phyloP scores from a whole-genome alignment of 2,113 vertebrate species.

The Elanus axillaris region DNA sequence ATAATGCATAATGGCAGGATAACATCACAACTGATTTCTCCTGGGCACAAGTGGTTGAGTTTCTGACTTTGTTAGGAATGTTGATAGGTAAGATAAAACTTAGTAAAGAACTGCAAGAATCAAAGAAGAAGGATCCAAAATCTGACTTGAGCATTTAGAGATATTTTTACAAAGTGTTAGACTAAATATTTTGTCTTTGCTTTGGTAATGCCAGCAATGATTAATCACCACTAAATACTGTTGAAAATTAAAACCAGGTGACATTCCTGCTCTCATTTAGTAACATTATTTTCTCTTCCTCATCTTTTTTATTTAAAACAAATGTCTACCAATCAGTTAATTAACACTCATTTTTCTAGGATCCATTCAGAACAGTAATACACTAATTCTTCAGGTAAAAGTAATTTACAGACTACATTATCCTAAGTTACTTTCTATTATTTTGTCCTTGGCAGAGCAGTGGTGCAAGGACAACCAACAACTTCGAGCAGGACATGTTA shows the following conservation, averaged over 20 bases:
- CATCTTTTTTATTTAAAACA: neutral
- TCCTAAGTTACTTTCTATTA: neutral
- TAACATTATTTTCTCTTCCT: neutral
- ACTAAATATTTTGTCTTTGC: neutral
- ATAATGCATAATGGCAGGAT: neutral
- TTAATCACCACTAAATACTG: neutral
- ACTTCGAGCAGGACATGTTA: neutral
- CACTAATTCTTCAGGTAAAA: neutral
- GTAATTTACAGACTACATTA: neutral
- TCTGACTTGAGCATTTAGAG: neutral
- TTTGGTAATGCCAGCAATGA: neutral
- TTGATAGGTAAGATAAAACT: neutral
- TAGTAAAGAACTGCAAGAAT: neutral
- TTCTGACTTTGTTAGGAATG: neutral
- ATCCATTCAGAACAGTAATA: neutral
- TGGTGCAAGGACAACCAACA: neutral
- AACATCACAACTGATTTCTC: neutral
- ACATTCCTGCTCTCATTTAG: neutral
- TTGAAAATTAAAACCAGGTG: conserved; percentile 3
- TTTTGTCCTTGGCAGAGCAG: neutral
- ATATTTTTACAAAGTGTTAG: neutral
- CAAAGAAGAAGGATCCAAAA: neutral
- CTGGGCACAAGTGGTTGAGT: neutral
- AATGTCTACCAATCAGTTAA: neutral
- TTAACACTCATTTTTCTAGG: neutral